Base-by-base conservation (phyloP, 2,888 invertebrate species). In the Pecten maximus region DNA sequence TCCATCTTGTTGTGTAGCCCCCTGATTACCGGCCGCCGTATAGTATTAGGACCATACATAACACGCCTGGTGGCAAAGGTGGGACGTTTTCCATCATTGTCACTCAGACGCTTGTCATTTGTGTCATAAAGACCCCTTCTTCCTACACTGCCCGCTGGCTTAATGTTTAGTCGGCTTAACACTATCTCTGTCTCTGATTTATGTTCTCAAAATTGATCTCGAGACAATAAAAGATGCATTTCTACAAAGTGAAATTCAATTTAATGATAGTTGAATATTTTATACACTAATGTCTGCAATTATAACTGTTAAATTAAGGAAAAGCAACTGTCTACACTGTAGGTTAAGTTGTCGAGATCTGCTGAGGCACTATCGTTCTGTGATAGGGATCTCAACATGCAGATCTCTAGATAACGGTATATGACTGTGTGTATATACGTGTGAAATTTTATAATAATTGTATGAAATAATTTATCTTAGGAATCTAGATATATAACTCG, bases 51-150 rank as follows among this genome's bases (percentile, higher is more conserved):
- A 35, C 74, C 4, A 74, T 35, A 74, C 74, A 74, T 74, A 74
- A 35, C 74, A 74, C 74, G 74, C 74, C 74, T 74, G 74, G 74
- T 74, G 74, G 74, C 74, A 74, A 74, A 74, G 74, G 74, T 74
- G 74, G 74, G 74, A 74, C 74, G 74, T 74, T 74, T 74, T 74
- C 74, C 74, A 74, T 74, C 74, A 74, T 74, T 74, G 74, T 74
- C 74, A 74, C 74, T 74, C 74, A 74, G 74, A 28, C 74, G 74
- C 74, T 74, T 74, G 74, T 74, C 74, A 74, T 23, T 74, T 74
- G 74, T 74, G 74, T 74, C 74, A 74, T 74, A 74, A 74, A 74
- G 74, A 74, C 74, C 74, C 74, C 74, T 74, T 74, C 74, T 74
- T 74, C 74, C 74, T 74, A 74, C 74, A 35, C 74, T 74, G 35